A percentile compares a stretch with the other conserved stretches of the same genome.
These are phyloP conservation scores for Epicauta chinensis DNA, from an alignment of 1,140 invertebrate genomes.

Conservation along the genomic window DNA sequence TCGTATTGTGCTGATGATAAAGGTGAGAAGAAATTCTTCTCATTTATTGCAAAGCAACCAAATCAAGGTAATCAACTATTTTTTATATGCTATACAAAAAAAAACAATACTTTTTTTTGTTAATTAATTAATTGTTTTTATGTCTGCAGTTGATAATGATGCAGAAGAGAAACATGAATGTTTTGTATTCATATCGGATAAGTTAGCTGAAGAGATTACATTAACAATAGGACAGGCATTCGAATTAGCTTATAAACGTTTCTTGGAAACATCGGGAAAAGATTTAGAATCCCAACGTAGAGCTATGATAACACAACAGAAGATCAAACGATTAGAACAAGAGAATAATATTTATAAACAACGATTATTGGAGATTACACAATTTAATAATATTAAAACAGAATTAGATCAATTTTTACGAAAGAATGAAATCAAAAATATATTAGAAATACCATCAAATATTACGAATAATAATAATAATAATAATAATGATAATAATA, in stretches of 20 bases:
- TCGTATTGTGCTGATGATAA: slow-evolving; percentile 98
- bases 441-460: slow-evolving; percentile 30
- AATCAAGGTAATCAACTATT: slow-evolving; percentile 31
- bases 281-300: slow-evolving; percentile 68
- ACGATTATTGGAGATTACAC: slow-evolving; percentile 54
- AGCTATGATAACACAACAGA: slow-evolving; percentile 64
- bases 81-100: no score
- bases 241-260: slow-evolving; percentile 89
- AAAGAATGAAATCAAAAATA: slow-evolving; percentile 36
- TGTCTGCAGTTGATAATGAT: slow-evolving; percentile 31
- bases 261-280: slow-evolving; percentile 70
- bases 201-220: slow-evolving; percentile 93
- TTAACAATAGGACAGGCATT: slow-evolving; percentile 96
- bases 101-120: neutral
- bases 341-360: slow-evolving; percentile 65
- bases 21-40: slow-evolving; percentile 93
- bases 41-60: slow-evolving; percentile 84
- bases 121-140: neutral
- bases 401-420: slow-evolving; percentile 40
- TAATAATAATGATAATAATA: neutral
- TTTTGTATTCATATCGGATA: slow-evolving; percentile 95
- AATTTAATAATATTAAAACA: slow-evolving; percentile 34
- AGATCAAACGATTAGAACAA: slow-evolving; percentile 62
- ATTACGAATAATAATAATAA: slow-evolving; percentile 12
- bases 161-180: slow-evolving; percentile 78